Percentiles rank a stretch among this genome's conserved stretches.
Conservation (phyloP, 2,113 vertebrate genomes). For the Leucoraja erinaceus region DNA sequence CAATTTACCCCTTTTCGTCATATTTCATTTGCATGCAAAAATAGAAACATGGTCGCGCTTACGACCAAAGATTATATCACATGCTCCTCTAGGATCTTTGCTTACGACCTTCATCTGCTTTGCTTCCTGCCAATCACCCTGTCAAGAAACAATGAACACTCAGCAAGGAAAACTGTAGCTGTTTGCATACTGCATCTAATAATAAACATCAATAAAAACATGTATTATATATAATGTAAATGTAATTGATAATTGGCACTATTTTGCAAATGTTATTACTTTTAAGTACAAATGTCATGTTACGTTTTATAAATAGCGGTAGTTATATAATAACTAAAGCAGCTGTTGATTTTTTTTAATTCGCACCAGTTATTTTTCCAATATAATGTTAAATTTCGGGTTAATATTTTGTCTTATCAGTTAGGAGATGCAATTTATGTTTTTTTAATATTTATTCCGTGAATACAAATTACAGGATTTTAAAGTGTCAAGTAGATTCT, state of each 20-base stretch:
- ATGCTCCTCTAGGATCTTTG: too few species aligned
- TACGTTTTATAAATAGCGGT: neutral
- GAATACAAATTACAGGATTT: neutral
- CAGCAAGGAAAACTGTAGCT: neutral
- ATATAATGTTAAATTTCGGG: neutral
- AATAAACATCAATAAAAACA: neutral
- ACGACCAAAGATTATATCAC: too few species aligned
- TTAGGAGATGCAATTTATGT: neutral
- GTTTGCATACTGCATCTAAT: too few species aligned
- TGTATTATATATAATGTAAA: too few species aligned
- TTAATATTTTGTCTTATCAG: neutral
- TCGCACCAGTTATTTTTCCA: neutral
- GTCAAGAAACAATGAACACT: neutral
- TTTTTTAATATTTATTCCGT: neutral
- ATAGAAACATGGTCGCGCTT: neutral
- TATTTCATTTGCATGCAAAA: neutral
- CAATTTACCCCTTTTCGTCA: neutral
- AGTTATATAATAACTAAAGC: neutral
- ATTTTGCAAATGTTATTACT: neutral
- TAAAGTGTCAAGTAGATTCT: neutral
- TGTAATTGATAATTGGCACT: neutral
- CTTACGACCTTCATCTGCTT: slow-evolving; percentile 1
- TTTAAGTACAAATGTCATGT: neutral
- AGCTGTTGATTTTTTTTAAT: neutral
- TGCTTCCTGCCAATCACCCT: neutral